These are phyloP conservation scores for Meloe dianella DNA, from an alignment of 2,888 invertebrate genomes.

Conservation along the genomic window DNA sequence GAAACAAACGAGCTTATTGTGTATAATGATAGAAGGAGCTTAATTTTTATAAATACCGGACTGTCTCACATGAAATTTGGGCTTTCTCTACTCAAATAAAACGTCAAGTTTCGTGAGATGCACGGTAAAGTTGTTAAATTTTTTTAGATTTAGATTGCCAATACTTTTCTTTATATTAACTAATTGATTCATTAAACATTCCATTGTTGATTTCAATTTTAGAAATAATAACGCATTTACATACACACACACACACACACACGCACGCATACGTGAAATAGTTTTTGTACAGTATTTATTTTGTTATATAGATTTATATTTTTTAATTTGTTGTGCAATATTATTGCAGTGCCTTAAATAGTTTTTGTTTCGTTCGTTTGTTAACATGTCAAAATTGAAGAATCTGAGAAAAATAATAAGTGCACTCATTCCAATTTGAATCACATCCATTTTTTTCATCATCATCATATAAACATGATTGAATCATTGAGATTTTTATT, in stretches of 20 bases:
- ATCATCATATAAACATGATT: slow-evolving; percentile 11
- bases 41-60: slow-evolving; percentile 22
- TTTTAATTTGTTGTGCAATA: slow-evolving; percentile 36
- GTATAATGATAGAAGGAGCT: slow-evolving; percentile 27
- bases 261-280: neutral
- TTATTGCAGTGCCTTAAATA: slow-evolving; percentile 38
- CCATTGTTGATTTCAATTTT: slow-evolving; percentile 26
- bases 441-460: slow-evolving; percentile 10
- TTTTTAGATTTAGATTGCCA: slow-evolving; percentile 22
- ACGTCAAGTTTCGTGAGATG: neutral
- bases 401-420: slow-evolving; percentile 17
- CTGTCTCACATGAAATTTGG: too few species aligned
- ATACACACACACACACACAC: slow-evolving; percentile 10
- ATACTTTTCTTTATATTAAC: slow-evolving; percentile 20
- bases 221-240: slow-evolving; percentile 16
- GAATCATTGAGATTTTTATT: slow-evolving; percentile 27
- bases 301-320: slow-evolving; percentile 12
- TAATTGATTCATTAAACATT: slow-evolving; percentile 25
- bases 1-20: slow-evolving; percentile 24
- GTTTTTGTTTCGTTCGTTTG: too few species aligned
- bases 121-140: slow-evolving; percentile 21
- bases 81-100: too few species aligned
- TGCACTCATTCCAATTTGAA: slow-evolving; percentile 27
- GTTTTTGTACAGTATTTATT: slow-evolving; percentile 39
- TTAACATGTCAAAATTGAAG: too few species aligned